Percentiles rank a stretch among this genome's conserved stretches.
phyloP scores from a whole-genome alignment of 2,797 vertebrate genomes.

The Remorina albescens region DNA sequence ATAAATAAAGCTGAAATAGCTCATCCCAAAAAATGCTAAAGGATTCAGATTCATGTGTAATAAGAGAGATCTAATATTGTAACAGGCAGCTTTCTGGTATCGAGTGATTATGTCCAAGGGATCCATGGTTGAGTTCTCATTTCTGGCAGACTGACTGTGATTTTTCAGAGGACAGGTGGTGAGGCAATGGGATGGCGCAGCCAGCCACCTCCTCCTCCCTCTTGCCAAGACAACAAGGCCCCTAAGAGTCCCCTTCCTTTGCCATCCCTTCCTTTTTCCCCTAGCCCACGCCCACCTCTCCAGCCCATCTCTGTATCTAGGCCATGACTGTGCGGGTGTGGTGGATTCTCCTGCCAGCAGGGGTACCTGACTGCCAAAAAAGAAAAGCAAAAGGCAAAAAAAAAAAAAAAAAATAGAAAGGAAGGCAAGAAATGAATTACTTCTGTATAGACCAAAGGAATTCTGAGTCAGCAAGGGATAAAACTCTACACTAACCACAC shows the following conservation, averaged over 20 bases:
- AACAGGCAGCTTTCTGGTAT: conserved; percentile 38
- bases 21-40: background rate
- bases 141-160: conserved; percentile 54
- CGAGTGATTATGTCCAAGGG: conserved; percentile 35
- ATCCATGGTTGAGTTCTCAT: conserved; percentile 54
- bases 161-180: conserved; percentile 81
- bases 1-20: background rate
- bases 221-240: conserved; percentile 77
- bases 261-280: conserved; percentile 51
- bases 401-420: conserved; percentile 21
- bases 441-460: conserved; percentile 68
- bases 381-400: conserved; percentile 39
- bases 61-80: conserved; percentile 16
- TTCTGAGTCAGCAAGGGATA: conserved; percentile 78
- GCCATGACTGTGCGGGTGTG: conserved; percentile 73
- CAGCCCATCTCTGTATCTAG: conserved; percentile 66
- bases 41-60: background rate
- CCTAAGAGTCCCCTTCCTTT: conserved; percentile 62
- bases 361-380: conserved; percentile 72
- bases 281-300: conserved; percentile 61
- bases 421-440: conserved; percentile 66
- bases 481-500: conserved; percentile 49
- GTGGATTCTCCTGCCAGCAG: conserved; percentile 72
- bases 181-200: conserved; percentile 77
- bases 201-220: conserved; percentile 71